Evolutionary conservation across 1,140 invertebrate species (phyloP).

Genomic region (Sminthurinus signatus): DNA sequence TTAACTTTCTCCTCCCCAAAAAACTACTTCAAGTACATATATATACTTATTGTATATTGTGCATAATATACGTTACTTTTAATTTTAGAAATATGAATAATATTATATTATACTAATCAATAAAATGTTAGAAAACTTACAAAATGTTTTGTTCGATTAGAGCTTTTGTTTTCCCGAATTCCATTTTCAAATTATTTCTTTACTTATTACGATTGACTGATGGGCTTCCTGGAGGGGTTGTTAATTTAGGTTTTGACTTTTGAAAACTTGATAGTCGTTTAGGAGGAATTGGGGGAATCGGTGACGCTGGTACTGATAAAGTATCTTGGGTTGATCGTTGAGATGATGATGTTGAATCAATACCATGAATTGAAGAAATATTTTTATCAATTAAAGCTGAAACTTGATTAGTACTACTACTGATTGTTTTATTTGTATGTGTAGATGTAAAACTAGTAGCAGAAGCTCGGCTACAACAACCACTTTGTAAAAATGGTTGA

Average conservation of each 20-base stretch:
- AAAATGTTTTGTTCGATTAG: too few relatives aligned
- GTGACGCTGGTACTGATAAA: slow-evolving; percentile 19
- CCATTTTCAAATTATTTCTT: too few relatives aligned
- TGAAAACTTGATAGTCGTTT: slow-evolving; percentile 36
- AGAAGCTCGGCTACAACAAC: slow-evolving; percentile 44
- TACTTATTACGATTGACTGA: too few relatives aligned
- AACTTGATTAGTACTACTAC: neutral
- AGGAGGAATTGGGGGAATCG: slow-evolving; percentile 32
- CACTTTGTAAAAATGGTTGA: slow-evolving; percentile 49
- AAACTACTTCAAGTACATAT: too few relatives aligned
- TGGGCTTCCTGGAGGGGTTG: slow-evolving; percentile 39
- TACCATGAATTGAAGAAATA: neutral
- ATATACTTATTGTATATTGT: too few relatives aligned
- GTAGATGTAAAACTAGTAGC: slow-evolving; percentile 39
- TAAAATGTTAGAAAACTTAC: too few relatives aligned
- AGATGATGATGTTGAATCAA: neutral
- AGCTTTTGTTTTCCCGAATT: too few relatives aligned
- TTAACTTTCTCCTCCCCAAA: too few relatives aligned
- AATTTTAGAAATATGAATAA: too few relatives aligned
- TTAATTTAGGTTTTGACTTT: slow-evolving; percentile 31
- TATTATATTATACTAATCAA: too few relatives aligned
- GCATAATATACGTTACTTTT: too few relatives aligned
- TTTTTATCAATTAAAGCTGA: neutral
- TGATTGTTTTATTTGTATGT: neutral
- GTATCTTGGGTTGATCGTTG: slow-evolving; percentile 13